Conservation (phyloP, 2,888 invertebrate genomes). For the Phymatocera aterrima region DNA sequence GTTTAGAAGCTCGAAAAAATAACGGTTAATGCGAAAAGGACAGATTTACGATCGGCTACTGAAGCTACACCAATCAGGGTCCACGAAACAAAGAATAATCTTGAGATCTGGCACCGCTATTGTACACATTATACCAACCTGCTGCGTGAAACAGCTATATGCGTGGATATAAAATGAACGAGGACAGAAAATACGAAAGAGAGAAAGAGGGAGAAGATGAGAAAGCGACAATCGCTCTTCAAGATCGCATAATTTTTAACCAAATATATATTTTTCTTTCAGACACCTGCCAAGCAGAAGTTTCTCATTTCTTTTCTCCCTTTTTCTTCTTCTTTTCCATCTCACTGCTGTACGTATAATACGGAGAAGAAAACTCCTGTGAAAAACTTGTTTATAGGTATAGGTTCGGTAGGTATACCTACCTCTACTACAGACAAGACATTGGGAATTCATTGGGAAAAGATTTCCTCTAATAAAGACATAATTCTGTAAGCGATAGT, state of each 20-base stretch:
- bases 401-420: no score
- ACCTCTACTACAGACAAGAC: no score
- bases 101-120: slow-evolving; percentile 22
- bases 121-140: background rate
- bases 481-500: slow-evolving; percentile 32
- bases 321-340: background rate
- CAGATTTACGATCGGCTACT: slow-evolving; percentile 41
- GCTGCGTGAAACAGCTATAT: background rate
- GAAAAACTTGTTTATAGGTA: no score
- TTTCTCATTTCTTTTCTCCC: background rate
- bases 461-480: slow-evolving; percentile 42
- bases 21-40: slow-evolving; percentile 47
- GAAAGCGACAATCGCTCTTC: background rate
- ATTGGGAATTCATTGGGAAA: slow-evolving; percentile 9
- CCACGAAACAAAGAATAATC: slow-evolving; percentile 20
- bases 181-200: background rate
- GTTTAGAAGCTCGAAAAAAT: slow-evolving; percentile 51
- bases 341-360: background rate
- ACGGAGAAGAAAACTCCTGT: background rate
- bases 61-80: slow-evolving; percentile 34
- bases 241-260: slow-evolving; percentile 26
- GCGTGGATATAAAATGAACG: background rate
- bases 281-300: slow-evolving; percentile 22
- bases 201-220: background rate
- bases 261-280: slow-evolving; percentile 32